Evolutionary conservation across 2,797 vertebrate species (phyloP), one percentile per base, ranked within the genome.

Genomic region (Rhinella marina): DNA sequence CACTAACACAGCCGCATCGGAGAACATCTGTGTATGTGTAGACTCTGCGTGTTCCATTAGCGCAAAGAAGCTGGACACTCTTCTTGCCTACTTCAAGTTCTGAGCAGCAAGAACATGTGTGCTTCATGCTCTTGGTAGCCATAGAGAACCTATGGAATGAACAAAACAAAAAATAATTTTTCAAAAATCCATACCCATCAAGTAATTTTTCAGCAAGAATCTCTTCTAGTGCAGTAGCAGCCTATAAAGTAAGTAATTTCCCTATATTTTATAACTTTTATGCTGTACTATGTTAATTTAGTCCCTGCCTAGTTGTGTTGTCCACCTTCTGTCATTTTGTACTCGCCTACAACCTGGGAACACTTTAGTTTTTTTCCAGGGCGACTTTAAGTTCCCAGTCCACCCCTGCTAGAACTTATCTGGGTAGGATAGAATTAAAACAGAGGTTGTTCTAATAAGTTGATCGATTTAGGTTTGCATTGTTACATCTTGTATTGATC

Each of bases 31-130:
- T 91, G 90, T 95, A 96, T 25, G 90, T n/a, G 82, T 93, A 81
- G 0, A 0, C 52, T 3, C 29, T 89, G 12, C 3, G 90, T 0
- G 0, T 85, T 73, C 92, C 91, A 64, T 92, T 81, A 0, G 88
- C 0, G 89, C 96, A 96, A 1, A 1, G 52, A 90, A 96, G 91
- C 64, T 88, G 21, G 87, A 95, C 93, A 4, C 92, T 1, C 79
- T 87, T 95, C 52, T 88, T 0, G 70, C 89, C 95, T 80, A 92
- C 94, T 25, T 85, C 77, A 70, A 82, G 81, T 90, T 96, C 95
- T 81, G 87, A 90, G 89, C 96, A 96, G 90, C 96, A 96, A 48
- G 93, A 91, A 88, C 96, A 96, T 1, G 76, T 88, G 87, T 96
- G 95, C 86, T 91, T 91, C 87, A 95, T 78, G 7, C 0, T 86